Percentiles rank a stretch among this genome's conserved stretches.
phyloP scores from a whole-genome alignment of 2,888 invertebrate species.

The Drosophila anomalata region DNA sequence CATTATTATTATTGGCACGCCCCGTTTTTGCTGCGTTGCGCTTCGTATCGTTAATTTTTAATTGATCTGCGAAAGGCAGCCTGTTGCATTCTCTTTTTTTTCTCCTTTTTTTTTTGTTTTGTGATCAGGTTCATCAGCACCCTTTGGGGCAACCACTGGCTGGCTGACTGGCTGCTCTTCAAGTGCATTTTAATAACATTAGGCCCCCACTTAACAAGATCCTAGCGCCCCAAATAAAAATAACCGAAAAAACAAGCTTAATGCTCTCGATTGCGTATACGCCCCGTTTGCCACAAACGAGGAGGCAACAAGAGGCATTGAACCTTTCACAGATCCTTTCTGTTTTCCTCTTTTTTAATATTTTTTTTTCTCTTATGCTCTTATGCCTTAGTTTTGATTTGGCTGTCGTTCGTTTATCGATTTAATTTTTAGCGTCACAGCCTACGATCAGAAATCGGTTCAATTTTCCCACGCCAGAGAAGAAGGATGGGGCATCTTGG shows the following conservation, averaged over 20 bases:
- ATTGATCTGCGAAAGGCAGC: slow-evolving; percentile 76
- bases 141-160: slow-evolving; percentile 1
- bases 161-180: slow-evolving; percentile 29
- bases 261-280: slow-evolving; percentile 77
- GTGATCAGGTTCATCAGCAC: slow-evolving; percentile 59
- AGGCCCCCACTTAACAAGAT: slow-evolving; percentile 80
- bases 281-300: slow-evolving; percentile 62
- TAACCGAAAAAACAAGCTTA: slow-evolving; percentile 48
- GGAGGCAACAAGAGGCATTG: slow-evolving; percentile 71
- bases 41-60: slow-evolving; percentile 83
- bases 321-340: slow-evolving; percentile 56
- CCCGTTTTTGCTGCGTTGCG: slow-evolving; percentile 73
- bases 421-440: slow-evolving; percentile 77
- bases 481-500: slow-evolving; percentile 35
- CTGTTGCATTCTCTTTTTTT: slow-evolving; percentile 54
- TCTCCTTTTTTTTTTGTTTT: slow-evolving; percentile 11
- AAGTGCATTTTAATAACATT: slow-evolving; percentile 81
- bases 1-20: slow-evolving; percentile 83
- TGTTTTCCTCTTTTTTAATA: slow-evolving; percentile 17
- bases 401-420: slow-evolving; percentile 47
- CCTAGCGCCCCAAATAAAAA: slow-evolving; percentile 71
- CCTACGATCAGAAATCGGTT: slow-evolving; percentile 59
- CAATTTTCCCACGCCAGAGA: slow-evolving; percentile 66
- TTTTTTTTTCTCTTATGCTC: slow-evolving; percentile 10
- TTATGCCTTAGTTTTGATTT: slow-evolving; percentile 74